These are phyloP conservation scores for Aythya baeri DNA, from an alignment of 2,113 vertebrate species.

Conservation along the genomic window DNA sequence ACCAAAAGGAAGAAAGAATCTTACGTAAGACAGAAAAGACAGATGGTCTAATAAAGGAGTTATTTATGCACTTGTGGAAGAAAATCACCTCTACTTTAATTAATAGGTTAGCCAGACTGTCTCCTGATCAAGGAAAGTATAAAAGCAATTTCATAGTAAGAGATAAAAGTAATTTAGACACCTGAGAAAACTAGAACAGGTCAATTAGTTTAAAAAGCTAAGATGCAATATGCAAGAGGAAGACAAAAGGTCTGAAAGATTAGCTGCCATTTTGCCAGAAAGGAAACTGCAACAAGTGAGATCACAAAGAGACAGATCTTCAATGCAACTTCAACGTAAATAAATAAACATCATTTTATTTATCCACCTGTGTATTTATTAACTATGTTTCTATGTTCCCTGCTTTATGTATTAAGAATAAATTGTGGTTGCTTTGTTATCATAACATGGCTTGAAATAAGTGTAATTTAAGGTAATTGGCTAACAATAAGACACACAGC, in stretches of 20 bases:
- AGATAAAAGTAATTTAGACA: not conserved
- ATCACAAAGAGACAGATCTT: not conserved
- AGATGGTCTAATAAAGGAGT: not conserved
- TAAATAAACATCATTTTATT: not conserved
- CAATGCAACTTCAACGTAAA: not conserved
- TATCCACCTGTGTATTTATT: not conserved
- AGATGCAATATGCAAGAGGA: not conserved
- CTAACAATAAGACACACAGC: not conserved
- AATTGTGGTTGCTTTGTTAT: not conserved
- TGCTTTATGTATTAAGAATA: not conserved
- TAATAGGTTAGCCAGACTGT: not conserved
- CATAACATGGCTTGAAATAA: not conserved
- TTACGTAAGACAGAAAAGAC: not conserved
- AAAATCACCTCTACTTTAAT: not conserved
- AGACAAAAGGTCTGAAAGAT: not conserved
- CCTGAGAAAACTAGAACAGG: not conserved
- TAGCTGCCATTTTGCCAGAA: not conserved
- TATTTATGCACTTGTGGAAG: not conserved
- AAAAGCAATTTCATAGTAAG: not conserved
- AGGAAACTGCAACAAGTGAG: not conserved
- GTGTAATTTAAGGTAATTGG: not conserved
- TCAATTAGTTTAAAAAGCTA: not conserved
- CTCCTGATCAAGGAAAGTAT: not conserved
- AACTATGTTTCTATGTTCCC: not conserved
- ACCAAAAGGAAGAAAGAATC: not conserved